Percentiles rank a stretch among this genome's conserved stretches.
These are phyloP conservation scores for Liparis tanakae DNA, from an alignment of 2,797 vertebrate species.

Conservation along the genomic window DNA sequence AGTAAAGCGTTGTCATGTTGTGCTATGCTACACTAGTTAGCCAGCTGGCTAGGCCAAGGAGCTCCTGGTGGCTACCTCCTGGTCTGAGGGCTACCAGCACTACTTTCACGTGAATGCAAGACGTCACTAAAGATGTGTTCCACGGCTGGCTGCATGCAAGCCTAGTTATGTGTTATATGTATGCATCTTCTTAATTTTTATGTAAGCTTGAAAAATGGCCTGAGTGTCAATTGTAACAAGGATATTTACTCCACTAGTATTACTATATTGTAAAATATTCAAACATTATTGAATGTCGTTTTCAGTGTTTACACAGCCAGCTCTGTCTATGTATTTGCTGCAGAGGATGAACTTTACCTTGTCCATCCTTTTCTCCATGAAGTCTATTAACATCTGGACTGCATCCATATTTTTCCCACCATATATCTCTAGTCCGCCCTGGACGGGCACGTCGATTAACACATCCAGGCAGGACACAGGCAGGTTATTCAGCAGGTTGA, in stretches of 20 bases:
- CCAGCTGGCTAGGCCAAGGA: not conserved
- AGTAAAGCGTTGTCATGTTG: not conserved
- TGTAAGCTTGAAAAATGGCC: not conserved
- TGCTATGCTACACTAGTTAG: not conserved
- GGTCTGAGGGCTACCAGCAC: not conserved
- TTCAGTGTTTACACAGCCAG: not conserved
- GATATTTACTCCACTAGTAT: not conserved
- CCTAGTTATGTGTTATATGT: not conserved
- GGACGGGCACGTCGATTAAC: slow-evolving; percentile 88
- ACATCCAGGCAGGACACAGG: slow-evolving; percentile 94
- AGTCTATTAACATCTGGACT: slow-evolving; percentile 89
- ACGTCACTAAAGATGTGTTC: not conserved
- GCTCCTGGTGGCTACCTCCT: not conserved
- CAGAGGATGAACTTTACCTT: slow-evolving; percentile 85
- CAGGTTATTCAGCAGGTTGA: slow-evolving; percentile 98
- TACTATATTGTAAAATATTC: not conserved
- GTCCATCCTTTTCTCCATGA: slow-evolving; percentile 98
- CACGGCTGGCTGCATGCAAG: not conserved
- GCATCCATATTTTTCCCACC: slow-evolving; percentile 93
- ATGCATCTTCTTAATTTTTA: not conserved
- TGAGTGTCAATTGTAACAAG: not conserved
- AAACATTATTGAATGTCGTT: not conserved
- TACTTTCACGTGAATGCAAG: not conserved
- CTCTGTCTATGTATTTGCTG: not conserved
- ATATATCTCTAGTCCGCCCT: slow-evolving; percentile 87